phyloP scores from a whole-genome alignment of 2,888 invertebrate species.

The Mamestra brassicae region DNA sequence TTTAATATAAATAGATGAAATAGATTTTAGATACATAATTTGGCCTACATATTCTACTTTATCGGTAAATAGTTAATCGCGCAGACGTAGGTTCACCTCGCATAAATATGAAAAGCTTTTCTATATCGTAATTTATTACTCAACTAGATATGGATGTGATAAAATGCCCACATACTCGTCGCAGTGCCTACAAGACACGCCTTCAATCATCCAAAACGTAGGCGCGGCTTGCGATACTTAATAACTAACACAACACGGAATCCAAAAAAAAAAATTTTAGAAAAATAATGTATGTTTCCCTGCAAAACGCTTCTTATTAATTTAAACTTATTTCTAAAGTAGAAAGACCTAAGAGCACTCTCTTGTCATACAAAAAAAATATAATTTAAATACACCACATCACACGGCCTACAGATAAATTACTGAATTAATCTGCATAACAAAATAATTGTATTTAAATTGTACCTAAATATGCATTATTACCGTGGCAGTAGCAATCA shows the following conservation, averaged over 20 bases:
- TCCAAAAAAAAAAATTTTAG: neutral
- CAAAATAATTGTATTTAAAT: conserved; percentile 53
- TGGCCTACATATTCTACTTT: conserved; percentile 44
- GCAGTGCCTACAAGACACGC: conserved; percentile 42
- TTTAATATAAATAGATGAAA: conserved; percentile 19
- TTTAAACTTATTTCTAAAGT: neutral
- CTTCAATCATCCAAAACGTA: conserved; percentile 33
- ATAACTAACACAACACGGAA: conserved; percentile 2
- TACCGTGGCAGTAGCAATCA: conserved; percentile 54
- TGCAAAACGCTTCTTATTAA: neutral
- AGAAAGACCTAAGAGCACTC: conserved; percentile 1
- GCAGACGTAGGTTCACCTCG: conserved; percentile 18
- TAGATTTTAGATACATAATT: conserved; percentile 34
- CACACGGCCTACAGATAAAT: conserved; percentile 29
- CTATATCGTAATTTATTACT: conserved; percentile 61
- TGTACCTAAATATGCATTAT: conserved; percentile 37
- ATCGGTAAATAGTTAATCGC: conserved; percentile 43
- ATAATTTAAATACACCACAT: conserved; percentile 20
- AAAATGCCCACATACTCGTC: conserved; percentile 52
- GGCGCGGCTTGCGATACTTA: conserved; percentile 37
- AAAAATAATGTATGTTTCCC: neutral
- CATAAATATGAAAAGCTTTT: conserved; percentile 43
- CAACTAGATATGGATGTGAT: conserved; percentile 63
- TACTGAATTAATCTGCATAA: conserved; percentile 29
- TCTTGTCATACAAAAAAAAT: neutral